Evolutionary conservation across 2,888 invertebrate genomes (phyloP).

Genomic region (Rotaria magnacalcarata): DNA sequence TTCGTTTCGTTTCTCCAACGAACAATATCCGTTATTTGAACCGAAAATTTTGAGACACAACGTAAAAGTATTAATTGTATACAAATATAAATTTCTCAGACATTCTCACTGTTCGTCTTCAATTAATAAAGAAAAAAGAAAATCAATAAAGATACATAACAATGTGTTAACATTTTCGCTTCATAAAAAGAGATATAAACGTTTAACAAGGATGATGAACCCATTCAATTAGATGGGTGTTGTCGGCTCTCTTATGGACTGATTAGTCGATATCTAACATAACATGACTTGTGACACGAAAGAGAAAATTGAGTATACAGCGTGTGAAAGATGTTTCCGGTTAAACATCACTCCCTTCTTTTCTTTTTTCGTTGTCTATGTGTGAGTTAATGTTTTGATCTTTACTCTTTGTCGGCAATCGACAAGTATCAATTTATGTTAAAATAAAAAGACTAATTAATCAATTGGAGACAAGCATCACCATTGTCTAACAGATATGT

Average conservation of each 20-base stretch:
- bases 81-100: neutral
- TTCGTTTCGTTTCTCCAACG: neutral
- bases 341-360: constrained; percentile 31
- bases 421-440: constrained; percentile 5
- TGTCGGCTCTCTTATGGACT: constrained; percentile 13
- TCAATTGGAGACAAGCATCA: neutral
- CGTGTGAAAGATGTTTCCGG: constrained; percentile 22
- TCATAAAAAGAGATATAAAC: constrained; percentile 21
- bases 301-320: constrained; percentile 10
- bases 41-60: too few species aligned
- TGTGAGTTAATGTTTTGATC: constrained; percentile 18
- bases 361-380: constrained; percentile 3
- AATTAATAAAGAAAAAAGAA: neutral
- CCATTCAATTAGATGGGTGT: constrained; percentile 31
- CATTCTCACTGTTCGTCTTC: neutral
- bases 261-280: constrained; percentile 31
- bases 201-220: neutral
- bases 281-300: constrained; percentile 22
- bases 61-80: too few species aligned
- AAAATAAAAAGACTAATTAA: neutral
- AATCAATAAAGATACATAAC: neutral
- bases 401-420: constrained; percentile 18
- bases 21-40: neutral
- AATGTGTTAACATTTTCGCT: neutral
- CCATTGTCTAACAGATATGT: too few species aligned